These are phyloP conservation scores for Pomacea maculata DNA, from an alignment of 1,140 invertebrate genomes.

Conservation along the genomic window DNA sequence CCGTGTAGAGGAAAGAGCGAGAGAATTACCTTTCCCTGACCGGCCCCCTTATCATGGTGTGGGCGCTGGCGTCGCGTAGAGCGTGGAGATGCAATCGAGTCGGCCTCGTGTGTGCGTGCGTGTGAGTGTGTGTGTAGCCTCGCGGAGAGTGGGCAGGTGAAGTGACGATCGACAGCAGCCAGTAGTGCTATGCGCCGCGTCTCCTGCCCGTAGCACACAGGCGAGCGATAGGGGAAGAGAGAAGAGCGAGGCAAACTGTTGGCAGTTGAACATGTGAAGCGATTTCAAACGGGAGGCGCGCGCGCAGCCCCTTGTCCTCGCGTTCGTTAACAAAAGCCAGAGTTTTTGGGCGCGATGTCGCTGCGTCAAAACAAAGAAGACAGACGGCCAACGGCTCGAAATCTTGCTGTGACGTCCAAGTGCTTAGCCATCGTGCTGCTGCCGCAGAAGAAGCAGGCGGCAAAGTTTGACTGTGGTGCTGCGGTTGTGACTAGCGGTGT, in stretches of 20 bases:
- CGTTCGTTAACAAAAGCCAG: conserved; percentile 12
- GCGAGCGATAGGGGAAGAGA: background rate
- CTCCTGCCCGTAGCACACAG: too few species aligned
- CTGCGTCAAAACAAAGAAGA: conserved; percentile 22
- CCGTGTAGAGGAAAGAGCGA: too few species aligned
- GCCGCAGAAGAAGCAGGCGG: conserved; percentile 23
- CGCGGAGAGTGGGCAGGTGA: too few species aligned
- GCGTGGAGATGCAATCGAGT: too few species aligned
- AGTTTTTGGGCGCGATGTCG: conserved; percentile 13
- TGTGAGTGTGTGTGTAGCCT: too few species aligned
- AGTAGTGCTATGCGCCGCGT: too few species aligned
- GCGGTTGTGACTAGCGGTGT: background rate
- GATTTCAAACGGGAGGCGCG: conserved; percentile 24
- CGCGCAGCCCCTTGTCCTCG: background rate
- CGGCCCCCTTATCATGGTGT: too few species aligned
- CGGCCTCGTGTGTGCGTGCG: too few species aligned
- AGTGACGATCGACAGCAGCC: too few species aligned
- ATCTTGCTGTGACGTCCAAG: conserved; percentile 42
- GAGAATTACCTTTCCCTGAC: too few species aligned
- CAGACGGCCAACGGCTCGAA: background rate
- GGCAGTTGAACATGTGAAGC: conserved; percentile 23
- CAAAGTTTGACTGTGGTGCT: conserved; percentile 8
- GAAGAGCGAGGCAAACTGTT: conserved; percentile 18
- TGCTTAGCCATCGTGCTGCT: conserved; percentile 48
- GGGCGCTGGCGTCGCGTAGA: too few species aligned